Base-by-base conservation (phyloP, 2,797 vertebrate species). In the Eutrigla gurnardus region DNA sequence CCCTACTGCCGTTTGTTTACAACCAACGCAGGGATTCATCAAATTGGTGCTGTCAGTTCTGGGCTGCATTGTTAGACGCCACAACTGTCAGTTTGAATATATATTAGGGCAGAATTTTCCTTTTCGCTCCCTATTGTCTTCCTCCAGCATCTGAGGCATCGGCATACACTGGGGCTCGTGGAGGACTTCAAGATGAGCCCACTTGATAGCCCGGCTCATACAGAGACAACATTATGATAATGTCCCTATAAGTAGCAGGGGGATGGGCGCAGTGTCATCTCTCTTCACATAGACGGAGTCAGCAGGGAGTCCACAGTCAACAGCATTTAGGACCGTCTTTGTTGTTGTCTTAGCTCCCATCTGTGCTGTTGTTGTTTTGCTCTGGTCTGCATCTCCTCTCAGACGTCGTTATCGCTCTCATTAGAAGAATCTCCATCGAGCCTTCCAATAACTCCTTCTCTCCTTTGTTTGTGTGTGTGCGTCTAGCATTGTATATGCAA, bases 211-310 rank as follows among this genome's bases (percentile, higher is more conserved):
- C 72, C 4, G 5, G 61, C 86, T 88, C 81, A 79, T 74, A 83
- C 67, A 45, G 78, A 85, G 82, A 85, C 73, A 86, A 80, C 88
- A 87, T 92, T 91, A 90, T 89, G 86, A 92, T 92, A 91, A 91
- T 91, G 85, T 88, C 69, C 72, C 83, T 70, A 86, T 90, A 82
- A 92, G 89, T 86, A 83, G 77, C 67, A 86, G 89, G 88, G 85
- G 88, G 88, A 84, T 85, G 89, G 85, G 88, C 55, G 7, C 70
- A 58, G 67, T 83, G 86, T 84, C 88, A 85, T 85, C 84, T 89
- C 84, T 89, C 83, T 33, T 85, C 86, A 81, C 88, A 85, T 87
- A 84, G 80, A 84, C 71, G 52, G 73, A 90, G 84, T 73, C 89
- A 86, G 88, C 88, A 64, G 88, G 88, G 91, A 87, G 87, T 81